A percentile compares a stretch with the other conserved stretches of the same genome.
Evolutionary conservation across 2,113 vertebrate genomes (phyloP).

Genomic region (Trogon surrucura): DNA sequence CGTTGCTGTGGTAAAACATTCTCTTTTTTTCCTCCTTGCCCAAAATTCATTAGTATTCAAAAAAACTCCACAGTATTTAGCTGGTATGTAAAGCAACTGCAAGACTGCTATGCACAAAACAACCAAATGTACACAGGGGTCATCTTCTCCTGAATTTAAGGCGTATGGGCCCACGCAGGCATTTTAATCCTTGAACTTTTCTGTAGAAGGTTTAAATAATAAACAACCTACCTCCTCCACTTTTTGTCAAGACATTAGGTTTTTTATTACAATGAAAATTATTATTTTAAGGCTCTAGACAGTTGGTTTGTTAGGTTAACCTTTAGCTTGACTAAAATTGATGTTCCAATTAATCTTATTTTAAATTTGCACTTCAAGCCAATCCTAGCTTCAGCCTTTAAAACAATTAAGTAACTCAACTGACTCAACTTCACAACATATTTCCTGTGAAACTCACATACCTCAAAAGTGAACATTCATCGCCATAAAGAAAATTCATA

Average conservation of each 20-base stretch:
- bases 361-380: accelerated
- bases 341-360: background rate
- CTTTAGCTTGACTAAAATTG: background rate
- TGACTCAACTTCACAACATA: background rate
- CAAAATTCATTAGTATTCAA: background rate
- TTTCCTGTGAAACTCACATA: background rate
- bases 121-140: background rate
- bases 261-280: background rate
- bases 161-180: background rate
- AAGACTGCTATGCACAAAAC: background rate
- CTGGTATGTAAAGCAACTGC: background rate
- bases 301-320: background rate
- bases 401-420: background rate
- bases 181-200: background rate
- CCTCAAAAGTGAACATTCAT: background rate
- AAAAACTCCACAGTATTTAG: background rate
- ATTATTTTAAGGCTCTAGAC: background rate
- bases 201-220: background rate
- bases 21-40: background rate
- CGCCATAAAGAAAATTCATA: background rate
- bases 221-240: background rate
- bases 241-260: background rate
- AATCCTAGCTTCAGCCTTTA: background rate
- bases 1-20: background rate
- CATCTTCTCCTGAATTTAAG: background rate